Conservation (phyloP, 2,797 vertebrate genomes). For the Eospalax fontanierii region DNA sequence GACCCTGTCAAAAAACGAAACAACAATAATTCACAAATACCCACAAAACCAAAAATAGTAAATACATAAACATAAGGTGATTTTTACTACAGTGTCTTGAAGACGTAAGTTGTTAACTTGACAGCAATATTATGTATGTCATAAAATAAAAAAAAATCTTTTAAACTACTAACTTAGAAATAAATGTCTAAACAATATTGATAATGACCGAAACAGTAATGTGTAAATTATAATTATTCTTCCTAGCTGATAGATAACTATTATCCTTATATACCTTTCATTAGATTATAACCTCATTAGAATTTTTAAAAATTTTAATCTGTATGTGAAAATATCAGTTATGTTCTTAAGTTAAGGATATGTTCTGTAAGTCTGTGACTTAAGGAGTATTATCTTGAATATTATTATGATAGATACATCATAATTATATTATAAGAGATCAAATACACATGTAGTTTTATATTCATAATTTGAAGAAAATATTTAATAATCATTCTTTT, state of each 20-base stretch:
- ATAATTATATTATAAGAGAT: neutral
- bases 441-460: neutral
- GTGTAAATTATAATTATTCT: neutral
- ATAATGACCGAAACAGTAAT: neutral
- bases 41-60: too few relatives aligned
- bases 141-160: conserved; percentile 26
- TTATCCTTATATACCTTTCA: neutral
- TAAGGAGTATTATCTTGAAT: neutral
- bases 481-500: neutral
- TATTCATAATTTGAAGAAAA: neutral
- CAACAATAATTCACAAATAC: too few relatives aligned
- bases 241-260: neutral
- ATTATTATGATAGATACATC: neutral
- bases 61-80: neutral
- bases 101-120: too few relatives aligned
- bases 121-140: neutral
- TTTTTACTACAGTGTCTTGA: neutral
- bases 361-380: neutral
- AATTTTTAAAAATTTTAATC: neutral
- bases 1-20: too few relatives aligned
- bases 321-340: neutral
- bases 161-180: neutral
- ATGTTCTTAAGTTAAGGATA: neutral
- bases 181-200: neutral
- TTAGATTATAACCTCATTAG: neutral